phyloP scores from a whole-genome alignment of 2,113 vertebrate species.

The Aphelocoma coerulescens region DNA sequence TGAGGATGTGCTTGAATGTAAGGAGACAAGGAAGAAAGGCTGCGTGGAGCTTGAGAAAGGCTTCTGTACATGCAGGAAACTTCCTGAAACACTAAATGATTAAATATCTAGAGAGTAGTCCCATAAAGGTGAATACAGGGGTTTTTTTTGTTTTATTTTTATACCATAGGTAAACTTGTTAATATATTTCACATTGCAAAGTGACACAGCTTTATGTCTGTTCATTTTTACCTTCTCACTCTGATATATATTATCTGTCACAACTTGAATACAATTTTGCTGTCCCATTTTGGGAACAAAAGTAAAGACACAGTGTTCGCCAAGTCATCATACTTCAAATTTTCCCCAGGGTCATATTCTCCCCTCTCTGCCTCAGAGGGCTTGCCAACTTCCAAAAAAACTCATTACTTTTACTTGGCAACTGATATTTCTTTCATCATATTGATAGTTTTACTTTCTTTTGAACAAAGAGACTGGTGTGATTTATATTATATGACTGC shows the following conservation, averaged over 20 bases:
- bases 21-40: not conserved
- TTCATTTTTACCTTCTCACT: not conserved
- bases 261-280: not conserved
- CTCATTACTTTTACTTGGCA: slow-evolving; percentile 2
- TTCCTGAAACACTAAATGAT: not conserved
- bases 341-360: not conserved
- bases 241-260: not conserved
- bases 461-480: not conserved
- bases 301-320: not conserved
- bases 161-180: not conserved
- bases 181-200: not conserved
- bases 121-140: not conserved
- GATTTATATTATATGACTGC: not conserved
- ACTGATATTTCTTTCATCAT: slow-evolving; percentile 6
- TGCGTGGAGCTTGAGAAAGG: not conserved
- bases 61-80: not conserved
- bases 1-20: not conserved
- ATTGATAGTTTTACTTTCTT: not conserved
- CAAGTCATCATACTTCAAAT: not conserved
- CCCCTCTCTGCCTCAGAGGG: not conserved
- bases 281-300: not conserved
- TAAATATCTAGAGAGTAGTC: not conserved
- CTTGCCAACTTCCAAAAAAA: not conserved
- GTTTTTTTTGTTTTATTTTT: not conserved
- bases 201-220: not conserved